phyloP scores from a whole-genome alignment of 2,888 invertebrate species.

The Drosophila borborema region DNA sequence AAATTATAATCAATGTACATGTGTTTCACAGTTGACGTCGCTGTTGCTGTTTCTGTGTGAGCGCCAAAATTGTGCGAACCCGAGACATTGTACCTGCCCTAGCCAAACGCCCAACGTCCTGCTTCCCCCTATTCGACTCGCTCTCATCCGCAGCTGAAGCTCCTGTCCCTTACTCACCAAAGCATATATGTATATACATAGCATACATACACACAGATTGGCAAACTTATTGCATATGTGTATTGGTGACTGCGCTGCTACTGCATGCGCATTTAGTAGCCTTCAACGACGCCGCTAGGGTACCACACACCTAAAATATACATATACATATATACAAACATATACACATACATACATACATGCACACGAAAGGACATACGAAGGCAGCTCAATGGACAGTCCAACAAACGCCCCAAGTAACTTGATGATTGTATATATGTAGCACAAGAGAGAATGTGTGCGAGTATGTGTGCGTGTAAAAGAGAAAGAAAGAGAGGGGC shows the following conservation, averaged over 20 bases:
- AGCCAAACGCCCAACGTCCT: slow-evolving; percentile 10
- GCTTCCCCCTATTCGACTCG: slow-evolving; percentile 1
- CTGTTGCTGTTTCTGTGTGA: slow-evolving; percentile 42
- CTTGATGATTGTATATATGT: slow-evolving; percentile 71
- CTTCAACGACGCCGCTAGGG: slow-evolving; percentile 74
- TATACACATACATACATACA: slow-evolving; percentile 22
- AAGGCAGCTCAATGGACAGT: slow-evolving; percentile 73
- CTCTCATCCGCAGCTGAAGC: slow-evolving; percentile 46
- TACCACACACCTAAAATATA: slow-evolving; percentile 30
- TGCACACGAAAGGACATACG: slow-evolving; percentile 68
- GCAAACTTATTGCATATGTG: slow-evolving; percentile 65
- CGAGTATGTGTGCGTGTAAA: slow-evolving; percentile 8
- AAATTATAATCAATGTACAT: slow-evolving; percentile 80
- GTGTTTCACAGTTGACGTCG: slow-evolving; percentile 25
- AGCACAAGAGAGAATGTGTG: slow-evolving; percentile 34
- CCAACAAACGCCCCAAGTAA: slow-evolving; percentile 71
- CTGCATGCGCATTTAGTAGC: slow-evolving; percentile 81
- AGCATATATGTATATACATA: slow-evolving; percentile 7
- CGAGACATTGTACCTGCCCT: slow-evolving; percentile 69
- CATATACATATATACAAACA: slow-evolving; percentile 30
- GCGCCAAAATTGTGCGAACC: slow-evolving; percentile 77
- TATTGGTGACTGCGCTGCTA: slow-evolving; percentile 57
- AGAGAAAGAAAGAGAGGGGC: slow-evolving; percentile 21
- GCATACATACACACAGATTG: slow-evolving; percentile 45
- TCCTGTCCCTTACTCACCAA: slow-evolving; percentile 65